Conservation (phyloP, 2,888 invertebrate genomes). For the Latrodectus elegans region DNA sequence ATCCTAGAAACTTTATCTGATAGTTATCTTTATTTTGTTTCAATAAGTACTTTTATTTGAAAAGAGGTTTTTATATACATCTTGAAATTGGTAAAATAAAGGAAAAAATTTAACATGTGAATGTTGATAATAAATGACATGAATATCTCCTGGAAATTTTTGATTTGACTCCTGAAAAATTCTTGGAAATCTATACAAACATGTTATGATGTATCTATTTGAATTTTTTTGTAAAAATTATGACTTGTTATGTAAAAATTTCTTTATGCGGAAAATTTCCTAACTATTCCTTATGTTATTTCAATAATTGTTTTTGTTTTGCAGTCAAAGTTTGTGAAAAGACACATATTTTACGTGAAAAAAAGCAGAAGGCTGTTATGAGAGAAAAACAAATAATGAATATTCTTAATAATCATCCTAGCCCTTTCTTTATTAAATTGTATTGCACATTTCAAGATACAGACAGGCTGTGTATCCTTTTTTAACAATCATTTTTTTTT, state of each 20-base stretch:
- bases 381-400: conserved; percentile 96
- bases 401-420: conserved; percentile 83
- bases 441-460: conserved; percentile 97
- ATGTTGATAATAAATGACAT: too few species aligned
- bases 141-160: too few species aligned
- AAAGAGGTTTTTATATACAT: too few species aligned
- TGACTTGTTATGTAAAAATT: background rate
- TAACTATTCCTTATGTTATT: background rate
- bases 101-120: too few species aligned
- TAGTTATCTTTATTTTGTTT: too few species aligned
- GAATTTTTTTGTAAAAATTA: background rate
- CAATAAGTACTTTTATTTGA: too few species aligned
- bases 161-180: too few species aligned
- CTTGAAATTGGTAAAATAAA: too few species aligned
- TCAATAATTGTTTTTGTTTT: conserved; percentile 74
- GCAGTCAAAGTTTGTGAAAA: conserved; percentile 98
- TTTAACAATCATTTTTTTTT: conserved; percentile 2
- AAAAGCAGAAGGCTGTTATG: conserved; percentile 93
- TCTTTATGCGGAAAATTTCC: too few species aligned
- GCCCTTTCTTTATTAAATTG: conserved; percentile 92
- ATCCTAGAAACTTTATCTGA: too few species aligned
- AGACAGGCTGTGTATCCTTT: conserved; percentile 76
- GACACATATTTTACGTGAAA: conserved; percentile 91
- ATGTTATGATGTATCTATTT: background rate
- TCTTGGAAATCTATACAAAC: too few species aligned